phyloP scores from a whole-genome alignment of 2,888 invertebrate genomes.

The Heliconius ethilla region DNA sequence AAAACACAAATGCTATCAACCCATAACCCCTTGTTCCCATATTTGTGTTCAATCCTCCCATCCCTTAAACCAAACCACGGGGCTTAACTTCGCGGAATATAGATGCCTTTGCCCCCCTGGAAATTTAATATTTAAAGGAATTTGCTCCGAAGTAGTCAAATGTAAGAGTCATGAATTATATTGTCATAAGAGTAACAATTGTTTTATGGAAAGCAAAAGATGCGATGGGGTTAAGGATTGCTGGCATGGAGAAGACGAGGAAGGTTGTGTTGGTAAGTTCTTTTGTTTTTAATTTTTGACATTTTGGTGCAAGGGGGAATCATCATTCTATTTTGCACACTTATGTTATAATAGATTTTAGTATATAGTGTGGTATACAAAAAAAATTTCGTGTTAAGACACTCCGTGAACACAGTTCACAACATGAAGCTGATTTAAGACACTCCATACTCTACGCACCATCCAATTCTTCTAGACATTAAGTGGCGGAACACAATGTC shows the following conservation, averaged over 20 bases:
- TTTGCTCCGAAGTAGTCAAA: conserved; percentile 78
- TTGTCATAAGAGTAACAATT: conserved; percentile 72
- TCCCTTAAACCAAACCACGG: conserved; percentile 38
- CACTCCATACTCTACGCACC: too few species aligned
- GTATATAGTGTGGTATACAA: too few species aligned
- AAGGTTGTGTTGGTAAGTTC: conserved; percentile 67
- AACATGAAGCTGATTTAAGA: too few species aligned
- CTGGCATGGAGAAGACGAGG: conserved; percentile 80
- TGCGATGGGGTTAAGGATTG: conserved; percentile 82
- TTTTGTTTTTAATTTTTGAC: conserved; percentile 37
- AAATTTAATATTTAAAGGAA: conserved; percentile 74
- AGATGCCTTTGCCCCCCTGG: conserved; percentile 86
- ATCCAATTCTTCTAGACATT: too few species aligned
- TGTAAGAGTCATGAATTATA: conserved; percentile 78
- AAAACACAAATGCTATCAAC: conserved; percentile 81
- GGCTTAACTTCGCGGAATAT: conserved; percentile 50
- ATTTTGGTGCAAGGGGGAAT: too few species aligned
- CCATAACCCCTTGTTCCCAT: conserved; percentile 87
- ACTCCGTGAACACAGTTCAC: too few species aligned
- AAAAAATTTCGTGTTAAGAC: too few species aligned
- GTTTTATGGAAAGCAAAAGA: conserved; percentile 59
- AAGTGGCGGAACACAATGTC: too few species aligned
- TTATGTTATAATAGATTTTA: too few species aligned
- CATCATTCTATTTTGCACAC: too few species aligned
- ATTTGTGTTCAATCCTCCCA: conserved; percentile 83